A percentile compares a stretch with the other conserved stretches of the same genome.
Conservation (phyloP, 1,140 invertebrate species). For the Anoplophora glabripennis region DNA sequence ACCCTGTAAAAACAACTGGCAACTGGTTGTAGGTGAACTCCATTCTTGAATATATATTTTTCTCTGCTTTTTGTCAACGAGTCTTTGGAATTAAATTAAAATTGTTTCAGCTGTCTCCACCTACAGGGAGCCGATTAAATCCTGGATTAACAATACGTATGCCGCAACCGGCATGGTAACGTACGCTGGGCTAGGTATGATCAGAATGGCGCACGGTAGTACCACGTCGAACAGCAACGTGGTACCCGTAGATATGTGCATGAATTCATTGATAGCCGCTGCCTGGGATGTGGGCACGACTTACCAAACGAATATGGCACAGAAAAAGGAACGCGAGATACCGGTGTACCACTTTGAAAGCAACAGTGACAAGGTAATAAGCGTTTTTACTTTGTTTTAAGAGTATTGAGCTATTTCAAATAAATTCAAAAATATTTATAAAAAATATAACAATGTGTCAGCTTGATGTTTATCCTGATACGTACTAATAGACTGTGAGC, state of each 20-base stretch:
- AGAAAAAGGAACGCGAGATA: slow-evolving; percentile 42
- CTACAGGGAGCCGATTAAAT: slow-evolving; percentile 68
- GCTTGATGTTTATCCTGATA: too few relatives aligned
- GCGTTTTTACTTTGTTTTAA: too few relatives aligned
- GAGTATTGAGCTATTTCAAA: too few relatives aligned
- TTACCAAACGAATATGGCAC: slow-evolving; percentile 13
- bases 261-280: slow-evolving; percentile 72
- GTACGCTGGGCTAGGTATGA: slow-evolving; percentile 61
- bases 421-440: too few relatives aligned
- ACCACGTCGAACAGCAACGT: slow-evolving; percentile 68
- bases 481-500: too few relatives aligned
- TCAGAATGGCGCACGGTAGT: slow-evolving; percentile 67
- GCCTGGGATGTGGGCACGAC: slow-evolving; percentile 39
- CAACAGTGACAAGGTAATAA: slow-evolving; percentile 54
- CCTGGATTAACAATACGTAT: slow-evolving; percentile 91
- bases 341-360: slow-evolving; percentile 71
- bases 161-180: slow-evolving; percentile 69
- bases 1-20: too few relatives aligned
- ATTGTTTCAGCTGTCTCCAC: slow-evolving; percentile 72
- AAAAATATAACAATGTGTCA: too few relatives aligned
- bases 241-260: slow-evolving; percentile 82
- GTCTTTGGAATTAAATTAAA: background rate
- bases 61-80: background rate
- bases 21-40: too few relatives aligned
- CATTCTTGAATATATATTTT: too few relatives aligned